A percentile compares a stretch with the other conserved stretches of the same genome.
These are phyloP conservation scores for Lutjanus campechanus DNA, from an alignment of 2,797 vertebrate species.

Conservation along the genomic window DNA sequence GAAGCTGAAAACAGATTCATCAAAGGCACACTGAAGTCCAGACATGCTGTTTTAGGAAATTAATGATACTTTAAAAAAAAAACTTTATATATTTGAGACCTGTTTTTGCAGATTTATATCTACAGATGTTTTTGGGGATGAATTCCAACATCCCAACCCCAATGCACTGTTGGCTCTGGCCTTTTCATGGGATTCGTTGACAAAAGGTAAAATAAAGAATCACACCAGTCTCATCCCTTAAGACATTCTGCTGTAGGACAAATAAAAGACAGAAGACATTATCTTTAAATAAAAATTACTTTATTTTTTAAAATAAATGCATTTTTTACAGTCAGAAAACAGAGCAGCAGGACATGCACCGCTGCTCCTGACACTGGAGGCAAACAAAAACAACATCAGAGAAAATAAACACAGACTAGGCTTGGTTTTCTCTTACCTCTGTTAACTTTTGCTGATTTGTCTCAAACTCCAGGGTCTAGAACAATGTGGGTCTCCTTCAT, in stretches of 20 bases:
- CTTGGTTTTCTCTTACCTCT: constrained; percentile 68
- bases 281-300: constrained; percentile 88
- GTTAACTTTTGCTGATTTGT: constrained; percentile 73
- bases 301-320: constrained; percentile 91
- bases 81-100: background rate
- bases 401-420: constrained; percentile 59
- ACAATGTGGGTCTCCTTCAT: constrained; percentile 68
- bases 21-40: background rate
- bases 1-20: background rate
- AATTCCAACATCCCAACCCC: too few species aligned
- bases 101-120: background rate
- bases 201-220: background rate
- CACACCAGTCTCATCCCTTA: background rate
- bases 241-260: background rate
- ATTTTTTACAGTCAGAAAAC: constrained; percentile 88
- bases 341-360: constrained; percentile 84
- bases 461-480: constrained; percentile 80
- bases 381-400: constrained; percentile 71
- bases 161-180: background rate
- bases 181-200: background rate
- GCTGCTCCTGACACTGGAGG: constrained; percentile 79
- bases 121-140: too few species aligned
- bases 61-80: too few species aligned
- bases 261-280: background rate
- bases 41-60: too few species aligned